These are phyloP conservation scores for Luehdorfia chinensis DNA, from an alignment of 1,140 invertebrate genomes.

Conservation along the genomic window DNA sequence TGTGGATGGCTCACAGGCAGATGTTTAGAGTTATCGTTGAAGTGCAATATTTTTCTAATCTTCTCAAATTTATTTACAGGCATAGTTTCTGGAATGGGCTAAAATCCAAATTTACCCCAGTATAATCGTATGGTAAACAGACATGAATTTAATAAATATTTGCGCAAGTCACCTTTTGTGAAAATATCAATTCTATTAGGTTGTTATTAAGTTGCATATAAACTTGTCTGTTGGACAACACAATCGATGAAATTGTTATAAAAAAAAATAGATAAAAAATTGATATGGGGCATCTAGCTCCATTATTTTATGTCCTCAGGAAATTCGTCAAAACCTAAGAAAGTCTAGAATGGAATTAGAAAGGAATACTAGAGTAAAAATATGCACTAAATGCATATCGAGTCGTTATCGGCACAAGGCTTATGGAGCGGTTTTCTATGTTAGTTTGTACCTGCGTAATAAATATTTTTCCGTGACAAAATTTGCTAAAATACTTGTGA, in stretches of 20 bases:
- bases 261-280: conserved; percentile 17
- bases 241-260: neutral
- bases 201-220: conserved; percentile 19
- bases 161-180: conserved; percentile 20
- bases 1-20: conserved; percentile 24
- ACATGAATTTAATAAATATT: conserved; percentile 29
- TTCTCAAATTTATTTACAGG: conserved; percentile 17
- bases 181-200: conserved; percentile 20
- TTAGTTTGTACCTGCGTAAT: too few species aligned
- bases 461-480: too few species aligned
- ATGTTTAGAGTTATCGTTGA: conserved; percentile 17
- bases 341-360: too few species aligned
- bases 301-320: too few species aligned
- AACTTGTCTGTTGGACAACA: neutral
- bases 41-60: conserved; percentile 11
- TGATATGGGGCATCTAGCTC: conserved; percentile 7
- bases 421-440: too few species aligned
- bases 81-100: conserved; percentile 8
- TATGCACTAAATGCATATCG: too few species aligned
- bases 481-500: too few species aligned
- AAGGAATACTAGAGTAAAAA: too few species aligned
- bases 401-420: too few species aligned
- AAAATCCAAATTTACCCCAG: conserved; percentile 17
- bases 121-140: conserved; percentile 18
- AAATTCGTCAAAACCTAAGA: too few species aligned